A percentile compares a stretch with the other conserved stretches of the same genome.
phyloP scores from a whole-genome alignment of 2,888 invertebrate genomes.

The Operophtera brumata region DNA sequence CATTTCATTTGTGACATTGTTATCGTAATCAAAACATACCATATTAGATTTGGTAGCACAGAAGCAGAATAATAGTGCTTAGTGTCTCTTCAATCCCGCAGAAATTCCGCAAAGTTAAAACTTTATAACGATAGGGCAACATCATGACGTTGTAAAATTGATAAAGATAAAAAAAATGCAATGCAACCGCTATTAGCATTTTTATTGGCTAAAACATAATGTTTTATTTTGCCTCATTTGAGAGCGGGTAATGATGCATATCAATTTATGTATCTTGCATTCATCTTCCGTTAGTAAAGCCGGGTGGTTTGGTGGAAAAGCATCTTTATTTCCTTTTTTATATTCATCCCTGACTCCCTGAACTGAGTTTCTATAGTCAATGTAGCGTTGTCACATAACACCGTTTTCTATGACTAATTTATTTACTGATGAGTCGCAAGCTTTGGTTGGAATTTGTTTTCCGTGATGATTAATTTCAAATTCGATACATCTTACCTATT shows the following conservation, averaged over 20 bases:
- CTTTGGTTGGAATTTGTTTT: too few species aligned
- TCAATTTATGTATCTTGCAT: constrained; percentile 11
- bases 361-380: neutral
- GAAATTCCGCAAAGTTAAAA: neutral
- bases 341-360: neutral
- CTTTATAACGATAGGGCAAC: neutral
- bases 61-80: neutral
- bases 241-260: constrained; percentile 27
- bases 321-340: neutral
- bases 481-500: too few species aligned
- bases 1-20: constrained; percentile 22
- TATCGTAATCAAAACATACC: neutral
- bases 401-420: neutral
- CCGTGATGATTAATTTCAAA: too few species aligned
- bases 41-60: neutral
- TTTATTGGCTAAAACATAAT: constrained; percentile 24
- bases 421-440: neutral
- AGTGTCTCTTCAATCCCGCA: too few species aligned
- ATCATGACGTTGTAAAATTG: neutral
- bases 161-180: constrained; percentile 10
- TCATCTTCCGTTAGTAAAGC: constrained; percentile 14
- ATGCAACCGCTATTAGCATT: constrained; percentile 22
- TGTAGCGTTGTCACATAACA: neutral
- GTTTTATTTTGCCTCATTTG: constrained; percentile 18
- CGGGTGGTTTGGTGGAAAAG: neutral